Conservation (phyloP, 2,888 invertebrate species). For the Glyphotaelius pellucidus region DNA sequence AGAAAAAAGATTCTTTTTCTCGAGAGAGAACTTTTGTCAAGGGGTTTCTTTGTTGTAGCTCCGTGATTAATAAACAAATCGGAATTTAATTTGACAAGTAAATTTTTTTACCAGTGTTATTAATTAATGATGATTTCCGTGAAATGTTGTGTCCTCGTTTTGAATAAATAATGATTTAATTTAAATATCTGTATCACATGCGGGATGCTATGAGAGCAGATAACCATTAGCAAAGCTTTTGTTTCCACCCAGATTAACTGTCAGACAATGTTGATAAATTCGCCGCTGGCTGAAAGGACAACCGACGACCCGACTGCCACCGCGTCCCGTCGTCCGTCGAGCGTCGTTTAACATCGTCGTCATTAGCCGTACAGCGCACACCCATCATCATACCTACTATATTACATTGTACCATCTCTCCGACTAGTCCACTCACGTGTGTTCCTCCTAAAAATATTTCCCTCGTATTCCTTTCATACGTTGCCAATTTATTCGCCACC, state of each 20-base stretch:
- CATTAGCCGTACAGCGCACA: slow-evolving; percentile 33
- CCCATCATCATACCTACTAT: not conserved
- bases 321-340: not conserved
- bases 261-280: slow-evolving; percentile 25
- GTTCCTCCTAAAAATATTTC: slow-evolving; percentile 16
- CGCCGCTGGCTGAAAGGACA: slow-evolving; percentile 29
- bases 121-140: not conserved
- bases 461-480: slow-evolving; percentile 44
- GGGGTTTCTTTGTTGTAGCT: not conserved
- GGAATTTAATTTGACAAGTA: not conserved
- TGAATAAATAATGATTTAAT: not conserved
- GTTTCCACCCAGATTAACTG: not conserved
- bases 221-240: not conserved
- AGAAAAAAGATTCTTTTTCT: not conserved
- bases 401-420: not conserved
- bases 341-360: slow-evolving; percentile 10
- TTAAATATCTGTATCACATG: not conserved
- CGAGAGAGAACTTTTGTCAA: not conserved
- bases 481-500: slow-evolving; percentile 45
- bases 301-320: not conserved
- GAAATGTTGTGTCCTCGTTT: not conserved
- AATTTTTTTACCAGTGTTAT: not conserved
- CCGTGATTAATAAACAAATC: not conserved
- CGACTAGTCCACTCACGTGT: not conserved
- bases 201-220: not conserved